Percentiles rank a stretch among this genome's conserved stretches.
Evolutionary conservation across 64 coral and sea anemone species (phyloP).

Genomic region (Exaiptasia diaphana): DNA sequence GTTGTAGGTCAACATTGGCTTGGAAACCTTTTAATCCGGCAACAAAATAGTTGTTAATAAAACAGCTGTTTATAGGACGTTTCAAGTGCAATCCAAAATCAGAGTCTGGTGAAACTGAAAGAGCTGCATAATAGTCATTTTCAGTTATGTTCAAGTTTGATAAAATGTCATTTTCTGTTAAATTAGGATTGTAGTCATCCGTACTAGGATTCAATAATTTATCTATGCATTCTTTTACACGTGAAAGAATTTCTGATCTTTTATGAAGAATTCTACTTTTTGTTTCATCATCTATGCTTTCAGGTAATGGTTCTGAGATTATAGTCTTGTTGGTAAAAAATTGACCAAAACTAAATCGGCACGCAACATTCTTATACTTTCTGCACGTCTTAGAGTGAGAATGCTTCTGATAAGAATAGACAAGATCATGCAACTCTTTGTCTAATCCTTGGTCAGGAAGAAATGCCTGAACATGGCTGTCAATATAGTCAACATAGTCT

Average conservation of each 20-base stretch:
- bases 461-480: constrained; percentile 14
- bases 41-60: constrained; percentile 54
- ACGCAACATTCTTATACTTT: constrained; percentile 47
- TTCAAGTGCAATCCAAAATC: constrained; percentile 45
- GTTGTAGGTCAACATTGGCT: constrained; percentile 47
- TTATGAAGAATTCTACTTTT: constrained; percentile 15
- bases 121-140: constrained; percentile 44
- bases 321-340: constrained; percentile 58
- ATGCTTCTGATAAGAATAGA: constrained; percentile 51
- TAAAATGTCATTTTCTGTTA: constrained; percentile 28
- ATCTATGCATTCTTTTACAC: constrained; percentile 44
- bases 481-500: not conserved
- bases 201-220: constrained; percentile 32
- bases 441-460: constrained; percentile 22
- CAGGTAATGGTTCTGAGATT: constrained; percentile 47
- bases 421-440: constrained; percentile 27
- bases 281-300: constrained; percentile 17
- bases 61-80: constrained; percentile 28
- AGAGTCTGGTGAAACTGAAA: constrained; percentile 21
- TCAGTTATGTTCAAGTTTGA: not conserved
- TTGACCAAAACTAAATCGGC: constrained; percentile 58
- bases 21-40: constrained; percentile 37
- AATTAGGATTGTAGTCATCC: not conserved
- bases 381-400: constrained; percentile 57
- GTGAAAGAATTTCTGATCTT: constrained; percentile 30